These are phyloP conservation scores for Martes flavigula DNA, from an alignment of 2,797 vertebrate species.

Conservation along the genomic window DNA sequence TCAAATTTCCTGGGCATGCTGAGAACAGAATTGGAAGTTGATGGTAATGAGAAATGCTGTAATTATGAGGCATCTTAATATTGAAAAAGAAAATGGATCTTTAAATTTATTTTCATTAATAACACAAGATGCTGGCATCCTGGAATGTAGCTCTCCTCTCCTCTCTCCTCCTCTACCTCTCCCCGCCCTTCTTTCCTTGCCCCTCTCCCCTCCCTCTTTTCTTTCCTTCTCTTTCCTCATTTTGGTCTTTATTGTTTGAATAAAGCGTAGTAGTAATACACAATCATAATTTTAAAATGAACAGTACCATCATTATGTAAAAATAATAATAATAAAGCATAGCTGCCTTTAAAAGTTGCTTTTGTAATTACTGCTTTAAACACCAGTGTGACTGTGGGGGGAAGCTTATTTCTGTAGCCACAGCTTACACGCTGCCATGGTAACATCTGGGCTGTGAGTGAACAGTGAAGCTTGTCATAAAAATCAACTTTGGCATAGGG, in stretches of 20 bases:
- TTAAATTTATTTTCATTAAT: constrained; percentile 73
- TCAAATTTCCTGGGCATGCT: constrained; percentile 63
- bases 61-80: constrained; percentile 67
- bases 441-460: constrained; percentile 68
- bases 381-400: not conserved
- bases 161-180: not conserved
- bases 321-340: not conserved
- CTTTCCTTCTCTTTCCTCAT: not conserved
- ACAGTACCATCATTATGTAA: not conserved
- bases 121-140: not conserved
- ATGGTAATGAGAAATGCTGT: constrained; percentile 65
- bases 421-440: constrained; percentile 56
- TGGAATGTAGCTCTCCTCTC: not conserved
- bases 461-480: constrained; percentile 64
- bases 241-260: not conserved
- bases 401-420: not conserved
- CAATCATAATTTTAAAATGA: not conserved
- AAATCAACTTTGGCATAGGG: constrained; percentile 54
- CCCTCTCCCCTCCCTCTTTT: not conserved
- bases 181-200: too few relatives aligned
- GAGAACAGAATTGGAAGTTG: constrained; percentile 62
- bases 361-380: constrained; percentile 34
- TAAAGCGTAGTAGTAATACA: not conserved
- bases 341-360: constrained; percentile 31
- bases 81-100: constrained; percentile 64